Evolutionary conservation across 2,797 vertebrate species (phyloP), one percentile per base, ranked within the genome.

Genomic region (Danionella dracula): DNA sequence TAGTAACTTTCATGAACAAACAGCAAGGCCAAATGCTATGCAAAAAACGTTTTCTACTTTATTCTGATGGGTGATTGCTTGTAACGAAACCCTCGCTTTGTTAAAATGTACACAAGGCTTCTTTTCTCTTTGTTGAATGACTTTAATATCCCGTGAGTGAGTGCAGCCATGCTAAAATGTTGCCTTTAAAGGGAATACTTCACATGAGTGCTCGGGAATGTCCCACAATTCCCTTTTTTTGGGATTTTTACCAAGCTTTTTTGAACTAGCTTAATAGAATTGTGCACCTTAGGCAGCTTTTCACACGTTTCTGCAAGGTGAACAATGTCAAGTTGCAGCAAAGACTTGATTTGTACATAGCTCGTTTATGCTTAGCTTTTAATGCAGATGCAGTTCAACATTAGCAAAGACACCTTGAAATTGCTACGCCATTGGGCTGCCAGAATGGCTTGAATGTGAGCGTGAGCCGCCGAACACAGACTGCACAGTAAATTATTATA

Each of bases 11-110:
- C 61, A 56, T 51, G 69, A 72, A 73, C n/a, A 45, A 61, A 80
- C 79, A 84, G 76, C 78, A 70, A 86, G 75, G 86, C 84, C 86
- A 85, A 89, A 88, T 85, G 87, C 85, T 86, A 91, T 89, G 87
- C 90, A 90, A 89, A 83, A 79, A 66, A 4, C 84, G 73, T 84
- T 83, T 83, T 77, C 55, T 78, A 78, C 72, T 80, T 51, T 35
- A 58, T 62, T 51, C 32, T 45, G 58, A 41, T 63, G 55, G 32
- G 54, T 44, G 76, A 44, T 15, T 68, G 81, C 80, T 83, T 81
- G 71, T 78, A 76, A 76, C 82, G 37, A 79, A 79, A 76, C 65
- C 70, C 57, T 69, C 73, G 67, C 78, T 83, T 85, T 85, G 79
- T 85, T 85, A 56, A 77, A 78, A 82, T 62, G 79, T 63, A 75